A percentile compares a stretch with the other conserved stretches of the same genome.
Conservation (phyloP, 2,797 vertebrate genomes). For the Pantherophis vulpinus region DNA sequence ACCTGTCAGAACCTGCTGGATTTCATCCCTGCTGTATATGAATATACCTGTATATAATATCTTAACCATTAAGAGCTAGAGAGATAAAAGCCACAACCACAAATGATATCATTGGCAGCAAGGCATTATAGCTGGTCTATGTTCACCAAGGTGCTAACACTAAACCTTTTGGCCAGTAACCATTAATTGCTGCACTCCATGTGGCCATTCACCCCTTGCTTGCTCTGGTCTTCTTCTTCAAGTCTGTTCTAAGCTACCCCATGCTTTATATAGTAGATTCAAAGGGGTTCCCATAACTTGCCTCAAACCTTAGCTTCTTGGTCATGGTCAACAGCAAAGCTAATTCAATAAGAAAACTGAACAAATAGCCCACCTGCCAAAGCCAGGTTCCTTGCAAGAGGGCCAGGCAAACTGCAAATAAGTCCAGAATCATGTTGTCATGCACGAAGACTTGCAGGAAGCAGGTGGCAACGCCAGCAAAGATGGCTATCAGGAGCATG, state of each 20-base stretch:
- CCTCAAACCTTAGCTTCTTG: not conserved
- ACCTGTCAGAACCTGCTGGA: no score
- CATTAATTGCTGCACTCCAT: not conserved
- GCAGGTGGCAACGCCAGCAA: slow-evolving; percentile 69
- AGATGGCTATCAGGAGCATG: slow-evolving; percentile 82
- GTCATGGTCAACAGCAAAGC: not conserved
- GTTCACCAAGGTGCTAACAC: not conserved
- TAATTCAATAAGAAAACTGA: not conserved
- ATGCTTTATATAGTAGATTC: not conserved
- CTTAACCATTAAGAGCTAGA: not conserved
- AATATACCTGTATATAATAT: not conserved
- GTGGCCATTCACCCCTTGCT: not conserved
- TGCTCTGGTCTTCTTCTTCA: not conserved
- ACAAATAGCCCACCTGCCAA: slow-evolving; percentile 83
- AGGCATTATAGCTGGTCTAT: not conserved
- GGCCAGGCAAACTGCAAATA: slow-evolving; percentile 75
- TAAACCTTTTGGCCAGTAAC: not conserved
- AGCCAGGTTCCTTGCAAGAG: slow-evolving; percentile 93
- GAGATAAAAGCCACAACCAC: not conserved
- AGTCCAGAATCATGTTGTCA: slow-evolving; percentile 81
- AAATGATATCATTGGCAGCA: not conserved
- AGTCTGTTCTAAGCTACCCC: not conserved
- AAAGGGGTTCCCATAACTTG: not conserved
- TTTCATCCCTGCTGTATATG: no score
- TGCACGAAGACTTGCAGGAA: slow-evolving; percentile 82